Percentiles rank a stretch among this genome's conserved stretches.
These are phyloP conservation scores for Carassius carassius DNA, from an alignment of 2,113 vertebrate genomes.

Conservation along the genomic window DNA sequence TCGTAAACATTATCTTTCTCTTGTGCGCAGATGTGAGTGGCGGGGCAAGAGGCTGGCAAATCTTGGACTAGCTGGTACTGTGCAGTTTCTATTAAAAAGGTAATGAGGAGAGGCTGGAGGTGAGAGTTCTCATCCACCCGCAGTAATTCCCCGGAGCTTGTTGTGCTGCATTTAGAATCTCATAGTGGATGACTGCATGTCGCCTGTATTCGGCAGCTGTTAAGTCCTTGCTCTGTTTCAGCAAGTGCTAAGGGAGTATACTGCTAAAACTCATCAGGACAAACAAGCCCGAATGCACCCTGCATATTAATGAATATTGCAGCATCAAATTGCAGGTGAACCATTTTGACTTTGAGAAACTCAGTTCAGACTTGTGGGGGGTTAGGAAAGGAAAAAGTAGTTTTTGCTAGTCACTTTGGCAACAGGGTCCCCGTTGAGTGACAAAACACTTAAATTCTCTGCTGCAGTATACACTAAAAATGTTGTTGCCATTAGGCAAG, in stretches of 20 bases:
- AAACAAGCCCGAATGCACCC: slow-evolving; percentile 24
- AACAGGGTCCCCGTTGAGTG: slow-evolving; percentile 44
- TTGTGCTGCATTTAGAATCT: slow-evolving; percentile 41
- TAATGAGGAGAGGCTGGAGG: slow-evolving; percentile 57
- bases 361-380: slow-evolving; percentile 38
- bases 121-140: slow-evolving; percentile 48
- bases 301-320: slow-evolving; percentile 45
- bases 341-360: slow-evolving; percentile 50
- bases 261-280: slow-evolving; percentile 53
- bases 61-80: slow-evolving; percentile 33
- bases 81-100: slow-evolving; percentile 53
- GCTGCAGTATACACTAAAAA: slow-evolving; percentile 30
- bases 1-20: slow-evolving; percentile 39
- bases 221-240: slow-evolving; percentile 27
- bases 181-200: slow-evolving; percentile 24
- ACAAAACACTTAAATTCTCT: slow-evolving; percentile 46
- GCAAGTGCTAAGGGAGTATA: slow-evolving; percentile 8
- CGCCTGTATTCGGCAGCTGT: slow-evolving; percentile 45
- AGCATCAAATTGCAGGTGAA: slow-evolving; percentile 31
- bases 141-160: slow-evolving; percentile 49
- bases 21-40: background rate
- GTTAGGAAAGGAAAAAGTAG: background rate
- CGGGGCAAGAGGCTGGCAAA: slow-evolving; percentile 32
- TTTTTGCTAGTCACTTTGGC: slow-evolving; percentile 38
- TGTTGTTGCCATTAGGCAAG: slow-evolving; percentile 31